These are phyloP conservation scores for Aplodontia rufa DNA, from an alignment of 2,113 vertebrate species.

Conservation along the genomic window DNA sequence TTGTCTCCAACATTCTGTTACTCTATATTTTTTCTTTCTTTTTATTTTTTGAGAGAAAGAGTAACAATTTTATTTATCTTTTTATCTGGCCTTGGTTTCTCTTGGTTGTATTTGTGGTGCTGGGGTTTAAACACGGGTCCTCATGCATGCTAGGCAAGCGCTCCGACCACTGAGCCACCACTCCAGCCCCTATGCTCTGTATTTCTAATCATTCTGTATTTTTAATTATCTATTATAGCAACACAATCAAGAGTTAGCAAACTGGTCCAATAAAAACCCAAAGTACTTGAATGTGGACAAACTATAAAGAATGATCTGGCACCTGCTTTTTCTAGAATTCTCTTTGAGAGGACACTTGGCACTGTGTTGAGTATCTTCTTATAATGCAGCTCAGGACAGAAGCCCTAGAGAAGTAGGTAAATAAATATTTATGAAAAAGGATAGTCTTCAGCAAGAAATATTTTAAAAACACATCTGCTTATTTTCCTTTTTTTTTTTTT, in stretches of 20 bases:
- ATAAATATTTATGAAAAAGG: constrained; percentile 18
- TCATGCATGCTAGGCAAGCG: too few relatives aligned
- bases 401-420: neutral
- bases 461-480: constrained; percentile 4
- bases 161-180: too few relatives aligned
- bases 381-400: neutral
- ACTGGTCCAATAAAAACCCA: neutral
- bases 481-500: constrained; percentile 39
- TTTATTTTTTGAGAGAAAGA: too few relatives aligned
- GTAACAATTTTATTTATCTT: too few relatives aligned
- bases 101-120: too few relatives aligned
- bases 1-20: neutral
- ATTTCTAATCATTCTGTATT: constrained; percentile 37
- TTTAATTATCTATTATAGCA: constrained; percentile 30
- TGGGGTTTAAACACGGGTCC: too few relatives aligned
- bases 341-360: neutral
- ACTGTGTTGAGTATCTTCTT: neutral
- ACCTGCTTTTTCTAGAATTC: neutral
- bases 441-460: neutral
- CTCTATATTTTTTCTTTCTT: too few relatives aligned
- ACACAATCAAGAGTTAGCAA: neutral
- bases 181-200: too few relatives aligned
- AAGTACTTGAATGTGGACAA: neutral
- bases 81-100: too few relatives aligned
- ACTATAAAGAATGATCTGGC: neutral